Base-by-base conservation (phyloP, 2,113 vertebrate genomes). In the Natator depressus region DNA sequence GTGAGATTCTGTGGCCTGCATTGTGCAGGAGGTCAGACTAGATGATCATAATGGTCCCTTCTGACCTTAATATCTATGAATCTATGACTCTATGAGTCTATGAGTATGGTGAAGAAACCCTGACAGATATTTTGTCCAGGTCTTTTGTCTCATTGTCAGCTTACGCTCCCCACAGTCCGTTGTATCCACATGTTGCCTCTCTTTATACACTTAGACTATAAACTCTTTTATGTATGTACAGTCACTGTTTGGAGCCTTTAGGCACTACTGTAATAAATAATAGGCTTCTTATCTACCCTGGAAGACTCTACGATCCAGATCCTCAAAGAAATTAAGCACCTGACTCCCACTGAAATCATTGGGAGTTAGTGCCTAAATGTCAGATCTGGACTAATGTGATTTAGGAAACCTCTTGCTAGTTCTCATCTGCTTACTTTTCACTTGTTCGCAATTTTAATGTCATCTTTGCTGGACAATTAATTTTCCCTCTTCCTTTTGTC, bases 391-490 rank as follows among this genome's bases (percentile, higher is more conserved):
- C 8, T 19, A 72, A 38, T 72, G 19, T 72, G 16, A 72, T 10
- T 72, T 72, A 38, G 31, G 62, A 65, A 69, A 69, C 17, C 35
- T n/a, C 65, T n/a, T 69, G 35, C 65, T 69, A n/a, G 65, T n/a
- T 69, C 35, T 69, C 65, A 69, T 69, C 16, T 0, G 4, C 14
- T 82, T 62, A 2, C 1, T n/a, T 62, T 57, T 16, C 80, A 85
- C 14, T 47, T 29, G 75, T 80, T 57, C 9, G 11, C 29, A 50
- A 5, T 3, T 79, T 62, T 46, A 76, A 25, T 42, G 5, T 11
- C 75, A 13, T 3, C 1, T 0, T 16, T 10, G 6, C 80, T 13
- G 19, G 2, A 55, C 12, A 1, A 0, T 76, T 49, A 6, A 25
- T 16, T 76, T 19, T 47, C 20, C 75, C 47, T 90, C 22, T 38